Conservation (phyloP, 2,888 invertebrate species). For the Tenthredo livida region DNA sequence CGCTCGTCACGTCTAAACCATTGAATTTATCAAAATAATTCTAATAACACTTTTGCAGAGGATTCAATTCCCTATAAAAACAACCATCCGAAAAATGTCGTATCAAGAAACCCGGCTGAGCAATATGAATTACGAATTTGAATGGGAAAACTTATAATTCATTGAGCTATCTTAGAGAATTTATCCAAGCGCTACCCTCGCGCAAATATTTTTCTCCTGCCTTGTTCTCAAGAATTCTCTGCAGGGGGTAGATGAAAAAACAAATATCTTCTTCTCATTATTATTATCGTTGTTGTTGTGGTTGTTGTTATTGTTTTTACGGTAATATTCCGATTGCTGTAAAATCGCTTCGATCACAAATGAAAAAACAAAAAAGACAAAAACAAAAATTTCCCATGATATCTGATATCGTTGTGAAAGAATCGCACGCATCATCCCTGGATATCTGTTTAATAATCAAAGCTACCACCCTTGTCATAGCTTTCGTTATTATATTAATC, state of each 20-base stretch:
- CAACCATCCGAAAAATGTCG: background rate
- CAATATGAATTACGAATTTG: background rate
- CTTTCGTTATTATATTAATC: background rate
- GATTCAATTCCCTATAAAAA: background rate
- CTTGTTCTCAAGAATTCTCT: background rate
- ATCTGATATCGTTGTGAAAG: background rate
- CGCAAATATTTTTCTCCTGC: background rate
- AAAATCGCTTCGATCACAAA: background rate
- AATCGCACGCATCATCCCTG: background rate
- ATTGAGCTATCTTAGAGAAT: background rate
- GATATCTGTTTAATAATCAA: background rate
- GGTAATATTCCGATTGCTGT: background rate
- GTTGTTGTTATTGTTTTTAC: background rate
- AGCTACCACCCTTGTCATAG: slow-evolving; percentile 17
- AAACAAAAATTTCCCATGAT: background rate
- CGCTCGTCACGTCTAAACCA: background rate
- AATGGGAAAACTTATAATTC: background rate
- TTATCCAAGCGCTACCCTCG: background rate
- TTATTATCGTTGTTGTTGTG: background rate
- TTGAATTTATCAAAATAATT: background rate
- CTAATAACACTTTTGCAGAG: background rate
- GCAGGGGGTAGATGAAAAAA: background rate
- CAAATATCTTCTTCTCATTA: background rate
- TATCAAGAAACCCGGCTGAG: background rate
- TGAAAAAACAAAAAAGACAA: background rate